Percentiles rank a stretch among this genome's conserved stretches.
These are phyloP conservation scores for Lamellibrachia luymesi DNA, from an alignment of 1,140 invertebrate genomes.

Conservation along the genomic window DNA sequence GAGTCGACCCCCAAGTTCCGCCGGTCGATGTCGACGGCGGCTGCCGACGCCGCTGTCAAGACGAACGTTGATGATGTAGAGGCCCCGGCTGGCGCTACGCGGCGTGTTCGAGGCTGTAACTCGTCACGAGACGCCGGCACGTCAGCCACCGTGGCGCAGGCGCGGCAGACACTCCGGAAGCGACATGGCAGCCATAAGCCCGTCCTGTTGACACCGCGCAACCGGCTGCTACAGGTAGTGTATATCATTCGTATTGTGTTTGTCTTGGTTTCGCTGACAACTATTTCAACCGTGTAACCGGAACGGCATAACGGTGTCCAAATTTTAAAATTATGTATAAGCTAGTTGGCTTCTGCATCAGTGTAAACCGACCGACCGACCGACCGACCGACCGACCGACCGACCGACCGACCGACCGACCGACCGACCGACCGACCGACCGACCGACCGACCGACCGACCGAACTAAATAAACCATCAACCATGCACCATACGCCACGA, in stretches of 20 bases:
- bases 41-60: background rate
- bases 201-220: background rate
- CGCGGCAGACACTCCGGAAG: background rate
- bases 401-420: no score
- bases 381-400: no score
- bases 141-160: background rate
- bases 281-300: background rate
- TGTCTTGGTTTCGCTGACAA: background rate
- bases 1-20: background rate
- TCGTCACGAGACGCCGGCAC: background rate
- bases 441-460: no score
- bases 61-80: background rate
- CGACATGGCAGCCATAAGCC: background rate
- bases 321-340: background rate
- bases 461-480: background rate
- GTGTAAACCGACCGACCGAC: no score
- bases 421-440: no score
- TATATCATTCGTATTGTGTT: background rate
- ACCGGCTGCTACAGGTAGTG: background rate
- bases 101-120: background rate
- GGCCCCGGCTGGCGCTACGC: background rate
- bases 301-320: background rate
- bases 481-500: background rate
- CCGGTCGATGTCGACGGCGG: background rate
- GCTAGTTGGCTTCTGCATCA: no score